Percentiles rank a stretch among this genome's conserved stretches.
phyloP scores from a whole-genome alignment of 1,140 invertebrate species.

The Nixonia krombeini region DNA sequence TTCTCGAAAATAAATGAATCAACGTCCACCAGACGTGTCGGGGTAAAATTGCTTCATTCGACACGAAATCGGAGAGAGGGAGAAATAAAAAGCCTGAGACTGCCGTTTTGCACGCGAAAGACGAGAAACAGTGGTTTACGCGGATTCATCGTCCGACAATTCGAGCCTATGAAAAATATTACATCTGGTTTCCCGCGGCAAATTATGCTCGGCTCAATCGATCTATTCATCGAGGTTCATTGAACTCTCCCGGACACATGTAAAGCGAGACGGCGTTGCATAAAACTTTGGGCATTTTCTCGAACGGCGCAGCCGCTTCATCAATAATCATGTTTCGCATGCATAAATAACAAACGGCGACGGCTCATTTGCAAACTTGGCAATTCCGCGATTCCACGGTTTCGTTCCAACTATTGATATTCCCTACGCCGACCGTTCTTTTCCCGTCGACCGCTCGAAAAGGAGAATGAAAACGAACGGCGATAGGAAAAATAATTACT shows the following conservation, averaged over 20 bases:
- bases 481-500: too few relatives aligned
- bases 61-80: too few relatives aligned
- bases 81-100: too few relatives aligned
- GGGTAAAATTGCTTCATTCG: too few relatives aligned
- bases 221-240: conserved; percentile 51
- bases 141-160: conserved; percentile 15
- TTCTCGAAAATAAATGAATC: too few relatives aligned
- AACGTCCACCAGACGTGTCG: not conserved
- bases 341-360: conserved; percentile 16
- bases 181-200: conserved; percentile 47
- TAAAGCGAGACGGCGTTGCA: conserved; percentile 33
- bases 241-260: conserved; percentile 46
- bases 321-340: conserved; percentile 36
- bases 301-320: conserved; percentile 34
- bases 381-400: too few relatives aligned
- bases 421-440: too few relatives aligned
- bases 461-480: too few relatives aligned
- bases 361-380: conserved; percentile 26
- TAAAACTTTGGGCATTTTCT: conserved; percentile 46
- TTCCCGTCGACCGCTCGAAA: too few relatives aligned
- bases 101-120: too few relatives aligned
- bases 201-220: conserved; percentile 46
- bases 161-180: conserved; percentile 39
- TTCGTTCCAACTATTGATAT: too few relatives aligned
- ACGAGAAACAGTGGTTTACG: conserved; percentile 7